Base-by-base conservation (phyloP, 1,140 invertebrate genomes). In the Calycopis cecrops region DNA sequence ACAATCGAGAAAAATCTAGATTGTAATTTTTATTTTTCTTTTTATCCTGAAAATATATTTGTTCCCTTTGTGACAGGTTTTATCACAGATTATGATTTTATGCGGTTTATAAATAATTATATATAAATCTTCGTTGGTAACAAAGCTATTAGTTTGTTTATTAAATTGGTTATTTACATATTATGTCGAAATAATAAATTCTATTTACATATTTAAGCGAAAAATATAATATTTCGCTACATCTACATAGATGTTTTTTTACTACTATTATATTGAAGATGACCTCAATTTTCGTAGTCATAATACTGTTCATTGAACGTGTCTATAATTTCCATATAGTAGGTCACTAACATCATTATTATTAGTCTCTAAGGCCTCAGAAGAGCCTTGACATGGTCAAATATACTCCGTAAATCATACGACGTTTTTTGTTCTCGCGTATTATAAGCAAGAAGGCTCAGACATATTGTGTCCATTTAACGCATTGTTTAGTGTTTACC, bases 301-400 rank as follows among this genome's bases (percentile, higher is more conserved):
- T 18, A 6, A 38, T 44, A 40, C n/a, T 42, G 38, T 40, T 42
- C 38, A n/a, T 37, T 14, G 49, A 40, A 38, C 51, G 37, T 28
- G 51, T 34, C 51, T 34, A 53, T 53, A 53, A 40, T 52, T 38
- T 10, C 9, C 28, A 34, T 28, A 42, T 16, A 42, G n/a, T 52
- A 34, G 40, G 35, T 40, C 37, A 38, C 38, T 16, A 17, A 34
- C 38, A 44, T 44, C 51, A 53, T 53, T 42, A 16, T 28, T 28
- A 16, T 33, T 42, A 33, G 35, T 33, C 38, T 53, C 10, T 52
- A 9, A 33, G 35, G 16, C 49, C 49, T 51, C 38, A 40, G 21
- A 11, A n/a, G 37, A 10, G 40, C 51, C 51, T 53, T 44, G 51
- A 53, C 51, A 53, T 40, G 38, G 38, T 52, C 17, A 42, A 42